Base-by-base conservation (phyloP, 2,797 vertebrate genomes). In the Moxostoma hubbsi region DNA sequence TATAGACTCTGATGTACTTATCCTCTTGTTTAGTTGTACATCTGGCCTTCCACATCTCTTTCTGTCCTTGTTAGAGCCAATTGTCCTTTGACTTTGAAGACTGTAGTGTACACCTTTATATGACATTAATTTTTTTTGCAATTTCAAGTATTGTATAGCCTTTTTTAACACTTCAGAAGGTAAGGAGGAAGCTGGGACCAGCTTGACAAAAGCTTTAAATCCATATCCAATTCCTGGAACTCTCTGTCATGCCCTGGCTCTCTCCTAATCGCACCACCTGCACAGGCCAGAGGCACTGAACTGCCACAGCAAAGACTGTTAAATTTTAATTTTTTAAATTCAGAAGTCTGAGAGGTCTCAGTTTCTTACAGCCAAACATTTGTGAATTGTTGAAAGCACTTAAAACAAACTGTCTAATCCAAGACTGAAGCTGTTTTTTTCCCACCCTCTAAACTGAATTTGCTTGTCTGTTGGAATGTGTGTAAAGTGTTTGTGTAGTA, bases 141-240 rank as follows among this genome's bases (percentile, higher is more conserved):
- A 36, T 36, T 36, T 36, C 36, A 36, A 36, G 36, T 4, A 36
- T 36, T 36, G 36, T 36, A 36, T 36, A 36, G 36, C 36, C 36
- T 36, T 36, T 5, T 36, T 3, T 36, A 36, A 36, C 36, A 36
- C 36, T 36, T 36, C 4, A 36, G 36, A 36, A 36, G 36, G 36
- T 36, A 36, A 36, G 36, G 36, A 36, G 3, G 36, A 36, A 36
- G 36, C 36, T 4, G 36, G 36, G 36, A 36, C 36, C 36, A 4
- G 36, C 36, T 36, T 36, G 36, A 36, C 36, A 36, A 36, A 36
- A 84, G 67, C 55, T 49, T 43, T 81, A 81, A 83, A 73, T 80
- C 75, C 74, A 78, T 77, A 77, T 63, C 57, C 57, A 79, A 59
- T 86, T 86, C 81, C 77, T 85, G 83, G 83, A 86, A 85, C 69